Base-by-base conservation (phyloP, 1,140 invertebrate genomes). In the Drosophila carrolli region DNA sequence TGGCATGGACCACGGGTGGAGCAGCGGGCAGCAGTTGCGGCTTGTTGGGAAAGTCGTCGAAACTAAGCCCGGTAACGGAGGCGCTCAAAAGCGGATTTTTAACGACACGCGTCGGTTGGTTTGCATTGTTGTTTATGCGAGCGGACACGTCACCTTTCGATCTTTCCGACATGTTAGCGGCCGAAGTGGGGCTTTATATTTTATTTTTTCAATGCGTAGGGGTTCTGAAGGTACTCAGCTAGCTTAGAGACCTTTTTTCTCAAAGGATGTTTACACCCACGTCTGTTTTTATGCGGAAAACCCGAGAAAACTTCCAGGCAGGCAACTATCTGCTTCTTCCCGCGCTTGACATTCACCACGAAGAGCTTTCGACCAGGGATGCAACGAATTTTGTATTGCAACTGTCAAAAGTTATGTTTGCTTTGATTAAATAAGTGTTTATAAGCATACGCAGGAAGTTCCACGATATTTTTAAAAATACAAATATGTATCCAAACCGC, bases 61-160 rank as follows among this genome's bases (percentile, higher is more conserved):
- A 92, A 54, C 72, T 90, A 14, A 92, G 55, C 40, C 90, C 90
- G 38, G 91, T 92, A 27, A 92, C 91, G 27, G 91, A 91, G 16
- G 91, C 91, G 71, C 91, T 92, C 10, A 92, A 68, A 32, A 92
- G 65, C 37, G 91, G 79, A 71, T 92, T 92, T 80, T 91, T 91
- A 35, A 92, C 81, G 55, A 81, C 51, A 46, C 82, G 82, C 77
- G 72, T 66, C 16, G 66, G 19, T 55, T 59, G 19, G 57, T 59
- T 81, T 40, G 66, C 40, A 54, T 71, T 80, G 78, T 73, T 86
- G 82, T 85, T 85, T 74, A 88, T 53, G 46, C 75, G 74, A 67
- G 67, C 59, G 77, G 90, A 91, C 90, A 90, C 91, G 90, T 91
- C 90, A 91, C 83, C 90, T 91, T 91, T 91, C 50, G 83, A 89